Conservation (phyloP, 2,888 invertebrate species). For the Beris morrisii region DNA sequence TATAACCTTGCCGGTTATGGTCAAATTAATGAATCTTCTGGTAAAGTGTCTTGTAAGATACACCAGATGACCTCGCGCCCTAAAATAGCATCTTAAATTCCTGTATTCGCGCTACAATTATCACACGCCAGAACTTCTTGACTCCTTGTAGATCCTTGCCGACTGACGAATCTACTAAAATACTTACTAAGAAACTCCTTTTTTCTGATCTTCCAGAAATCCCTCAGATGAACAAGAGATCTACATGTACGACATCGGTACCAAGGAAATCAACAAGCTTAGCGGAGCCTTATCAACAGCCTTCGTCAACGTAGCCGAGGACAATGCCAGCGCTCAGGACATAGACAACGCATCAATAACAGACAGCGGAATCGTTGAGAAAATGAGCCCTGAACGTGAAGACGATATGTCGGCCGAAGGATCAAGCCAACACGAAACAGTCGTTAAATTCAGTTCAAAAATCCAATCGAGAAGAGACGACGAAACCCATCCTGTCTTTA, state of each 20-base stretch:
- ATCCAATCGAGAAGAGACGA: conserved; percentile 35
- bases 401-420: conserved; percentile 42
- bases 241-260: conserved; percentile 81
- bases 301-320: conserved; percentile 85
- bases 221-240: conserved; percentile 69
- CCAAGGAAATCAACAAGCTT: conserved; percentile 74
- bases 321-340: conserved; percentile 72
- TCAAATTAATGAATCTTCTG: too few species aligned
- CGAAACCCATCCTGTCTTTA: conserved; percentile 39
- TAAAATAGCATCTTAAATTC: too few species aligned
- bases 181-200: too few species aligned
- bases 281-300: conserved; percentile 81
- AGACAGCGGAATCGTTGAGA: conserved; percentile 55
- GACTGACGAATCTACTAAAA: too few species aligned
- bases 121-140: too few species aligned
- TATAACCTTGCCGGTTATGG: too few species aligned
- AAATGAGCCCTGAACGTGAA: conserved; percentile 31
- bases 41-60: too few species aligned
- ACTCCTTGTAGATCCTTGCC: too few species aligned
- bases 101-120: too few species aligned
- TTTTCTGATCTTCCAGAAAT: conserved; percentile 42
- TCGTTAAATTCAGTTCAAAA: conserved; percentile 37
- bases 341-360: conserved; percentile 62
- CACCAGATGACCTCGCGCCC: too few species aligned
- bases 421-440: conserved; percentile 39